These are phyloP conservation scores for Pardalotus punctatus DNA, from an alignment of 2,113 vertebrate genomes.

Conservation along the genomic window DNA sequence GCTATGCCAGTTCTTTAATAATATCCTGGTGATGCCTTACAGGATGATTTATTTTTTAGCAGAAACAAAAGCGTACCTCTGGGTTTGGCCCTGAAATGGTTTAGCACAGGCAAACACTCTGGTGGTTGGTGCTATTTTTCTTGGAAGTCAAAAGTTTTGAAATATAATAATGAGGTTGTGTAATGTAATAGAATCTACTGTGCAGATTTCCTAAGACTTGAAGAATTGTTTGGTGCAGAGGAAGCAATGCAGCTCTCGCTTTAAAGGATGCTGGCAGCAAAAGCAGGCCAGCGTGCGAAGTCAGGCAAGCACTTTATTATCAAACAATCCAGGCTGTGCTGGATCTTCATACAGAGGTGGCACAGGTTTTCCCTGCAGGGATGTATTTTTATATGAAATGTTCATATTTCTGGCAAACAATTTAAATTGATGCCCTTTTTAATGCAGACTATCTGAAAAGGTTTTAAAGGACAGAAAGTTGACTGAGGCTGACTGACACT, in stretches of 20 bases:
- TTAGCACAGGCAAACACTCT: fast-evolving
- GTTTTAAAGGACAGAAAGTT: not conserved
- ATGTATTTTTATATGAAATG: not conserved
- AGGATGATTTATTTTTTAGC: not conserved
- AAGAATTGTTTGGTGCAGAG: not conserved
- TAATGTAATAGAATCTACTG: not conserved
- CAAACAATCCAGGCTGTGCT: not conserved
- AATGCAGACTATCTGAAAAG: not conserved
- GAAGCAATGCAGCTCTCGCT: not conserved
- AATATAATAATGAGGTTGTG: not conserved
- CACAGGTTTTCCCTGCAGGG: not conserved
- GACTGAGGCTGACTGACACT: not conserved
- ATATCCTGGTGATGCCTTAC: not conserved
- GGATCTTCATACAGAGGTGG: not conserved
- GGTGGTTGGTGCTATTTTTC: not conserved
- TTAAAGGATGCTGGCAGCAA: not conserved
- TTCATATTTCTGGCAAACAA: not conserved
- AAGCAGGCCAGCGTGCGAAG: not conserved
- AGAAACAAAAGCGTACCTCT: not conserved
- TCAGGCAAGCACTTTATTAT: not conserved
- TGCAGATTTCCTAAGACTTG: not conserved
- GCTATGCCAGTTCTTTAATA: not conserved
- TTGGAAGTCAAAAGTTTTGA: not conserved
- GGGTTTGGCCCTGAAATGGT: not conserved
- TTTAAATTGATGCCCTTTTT: not conserved